Base-by-base conservation (phyloP, 2,888 invertebrate genomes). In the Plagiodera versicolora region DNA sequence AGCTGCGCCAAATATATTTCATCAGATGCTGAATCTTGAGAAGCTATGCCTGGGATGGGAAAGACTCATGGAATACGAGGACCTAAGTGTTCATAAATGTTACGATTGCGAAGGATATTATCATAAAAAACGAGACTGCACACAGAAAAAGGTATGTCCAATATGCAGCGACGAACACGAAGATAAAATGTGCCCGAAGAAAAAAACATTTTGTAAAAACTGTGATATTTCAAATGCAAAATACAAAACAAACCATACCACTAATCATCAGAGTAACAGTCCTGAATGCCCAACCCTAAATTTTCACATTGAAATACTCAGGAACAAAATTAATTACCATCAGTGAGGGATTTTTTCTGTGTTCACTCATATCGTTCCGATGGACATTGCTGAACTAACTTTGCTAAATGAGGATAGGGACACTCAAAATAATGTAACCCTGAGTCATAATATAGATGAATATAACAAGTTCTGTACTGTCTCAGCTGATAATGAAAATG, bases 11-110 rank as follows among this genome's bases (percentile, higher is more conserved):
- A 45, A 45, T 18, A 10, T 17, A 5, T 45, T 8, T 45, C 45
- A 46, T 10, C 17, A 50, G 17, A 30, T 58, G 6, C 14, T 51
- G 17, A 14, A 11, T 19, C 20, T 46, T 2, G 51, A 58, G 18
- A 58, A 58, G 44, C 10, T 58, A 14, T 58, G 24, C 16, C 20
- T 58, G 16, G 57, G 58, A 39, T 58, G 57, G 51, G 58, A 47
- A 19, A 52, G 52, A 47, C 28, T 18, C 30, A 24, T 30, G 30
- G 51, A 35, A 5, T 58, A 58, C 32, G 58, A 58, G 51, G 58
- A 58, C 19, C 2, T 57, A 44, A 45, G 16, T 24, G 18, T 57
- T 0, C 57, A 45, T 4, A 57, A 44, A 57, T 51, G 57, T 19
- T 30, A 20, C 46, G 51, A 58, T n/a, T 58, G 51, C 11, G 46